Conservation (phyloP, 2,113 vertebrate genomes). For the Chloroceryle aenea region DNA sequence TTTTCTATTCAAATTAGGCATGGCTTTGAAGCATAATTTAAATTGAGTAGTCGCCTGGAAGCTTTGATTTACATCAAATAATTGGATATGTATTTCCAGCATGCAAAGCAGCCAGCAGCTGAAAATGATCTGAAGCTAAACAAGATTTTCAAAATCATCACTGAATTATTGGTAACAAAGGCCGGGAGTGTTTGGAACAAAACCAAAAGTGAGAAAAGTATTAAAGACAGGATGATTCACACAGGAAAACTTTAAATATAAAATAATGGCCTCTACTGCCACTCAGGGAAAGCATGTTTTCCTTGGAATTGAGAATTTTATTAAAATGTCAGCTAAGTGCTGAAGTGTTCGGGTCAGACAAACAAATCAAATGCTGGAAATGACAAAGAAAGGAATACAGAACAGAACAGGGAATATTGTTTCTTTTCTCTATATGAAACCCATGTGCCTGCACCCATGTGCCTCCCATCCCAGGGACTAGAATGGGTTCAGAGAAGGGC, state of each 20-base stretch:
- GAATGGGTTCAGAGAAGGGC: not conserved
- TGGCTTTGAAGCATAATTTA: slow-evolving; percentile 48
- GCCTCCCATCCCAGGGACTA: not conserved
- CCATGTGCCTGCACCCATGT: not conserved
- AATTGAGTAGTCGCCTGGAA: slow-evolving; percentile 38
- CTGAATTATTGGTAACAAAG: not conserved
- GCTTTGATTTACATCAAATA: slow-evolving; percentile 57
- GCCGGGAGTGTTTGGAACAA: not conserved
- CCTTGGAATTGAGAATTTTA: not conserved
- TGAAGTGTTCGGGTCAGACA: not conserved
- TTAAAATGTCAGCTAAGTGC: not conserved
- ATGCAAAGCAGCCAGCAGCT: not conserved
- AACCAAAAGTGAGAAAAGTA: not conserved
- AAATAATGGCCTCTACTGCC: not conserved
- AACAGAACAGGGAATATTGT: not conserved
- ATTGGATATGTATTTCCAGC: not conserved
- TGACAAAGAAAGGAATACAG: not conserved
- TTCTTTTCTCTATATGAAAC: not conserved
- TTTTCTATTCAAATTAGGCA: slow-evolving; percentile 44
- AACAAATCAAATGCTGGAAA: not conserved
- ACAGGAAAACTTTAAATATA: not conserved
- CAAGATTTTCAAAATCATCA: slow-evolving; percentile 14
- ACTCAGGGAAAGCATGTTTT: not conserved
- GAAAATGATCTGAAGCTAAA: not conserved
- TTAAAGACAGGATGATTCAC: not conserved